A percentile compares a stretch with the other conserved stretches of the same genome.
These are phyloP conservation scores for Centrocercus urophasianus DNA, from an alignment of 2,113 vertebrate genomes.

Conservation along the genomic window DNA sequence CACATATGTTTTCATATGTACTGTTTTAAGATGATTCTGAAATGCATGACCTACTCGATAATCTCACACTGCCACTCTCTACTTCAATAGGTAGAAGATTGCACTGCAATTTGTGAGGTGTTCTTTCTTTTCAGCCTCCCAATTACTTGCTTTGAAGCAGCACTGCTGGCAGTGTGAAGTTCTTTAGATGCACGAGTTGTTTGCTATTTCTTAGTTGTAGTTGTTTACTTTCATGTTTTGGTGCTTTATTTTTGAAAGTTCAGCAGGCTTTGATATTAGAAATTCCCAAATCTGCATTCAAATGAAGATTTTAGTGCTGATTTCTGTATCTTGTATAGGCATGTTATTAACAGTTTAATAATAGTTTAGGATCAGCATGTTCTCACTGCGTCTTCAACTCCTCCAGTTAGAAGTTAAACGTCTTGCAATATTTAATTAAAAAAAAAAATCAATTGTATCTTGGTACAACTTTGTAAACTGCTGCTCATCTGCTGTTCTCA, in stretches of 20 bases:
- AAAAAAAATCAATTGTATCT: fast-evolving
- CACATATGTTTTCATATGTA: fast-evolving
- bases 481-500: constrained; percentile 34
- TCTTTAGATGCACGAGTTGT: fast-evolving
- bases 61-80: fast-evolving
- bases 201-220: neutral
- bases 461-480: no score
- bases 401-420: fast-evolving
- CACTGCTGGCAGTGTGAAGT: fast-evolving
- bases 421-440: fast-evolving
- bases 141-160: fast-evolving
- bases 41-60: fast-evolving
- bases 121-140: fast-evolving
- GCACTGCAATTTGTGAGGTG: fast-evolving
- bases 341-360: no score
- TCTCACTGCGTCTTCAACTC: fast-evolving
- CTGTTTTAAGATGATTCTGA: fast-evolving
- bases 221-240: neutral
- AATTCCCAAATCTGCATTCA: fast-evolving
- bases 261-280: fast-evolving
- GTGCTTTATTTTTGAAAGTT: neutral
- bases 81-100: fast-evolving
- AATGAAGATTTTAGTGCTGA: fast-evolving
- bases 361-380: no score
- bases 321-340: fast-evolving